phyloP scores from a whole-genome alignment of 2,113 vertebrate genomes.

The Cinclus mexicanus region DNA sequence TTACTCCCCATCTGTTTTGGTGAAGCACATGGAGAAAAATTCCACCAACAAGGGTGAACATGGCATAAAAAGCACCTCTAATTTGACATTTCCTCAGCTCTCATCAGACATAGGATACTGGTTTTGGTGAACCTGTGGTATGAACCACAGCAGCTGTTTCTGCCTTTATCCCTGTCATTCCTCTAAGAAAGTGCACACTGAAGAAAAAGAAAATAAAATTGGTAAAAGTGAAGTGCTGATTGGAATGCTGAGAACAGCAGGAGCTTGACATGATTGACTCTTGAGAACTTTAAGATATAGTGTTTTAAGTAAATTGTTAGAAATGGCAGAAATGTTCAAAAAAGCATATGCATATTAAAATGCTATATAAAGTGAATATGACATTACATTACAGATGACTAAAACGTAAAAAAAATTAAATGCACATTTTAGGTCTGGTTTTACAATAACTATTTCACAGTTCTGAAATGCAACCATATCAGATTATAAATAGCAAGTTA shows the following conservation, averaged over 20 bases:
- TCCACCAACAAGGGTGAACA: not conserved
- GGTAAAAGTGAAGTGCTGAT: not conserved
- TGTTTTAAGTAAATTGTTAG: not conserved
- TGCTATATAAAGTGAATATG: not conserved
- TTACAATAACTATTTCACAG: not conserved
- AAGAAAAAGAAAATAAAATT: not conserved
- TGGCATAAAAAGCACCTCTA: not conserved
- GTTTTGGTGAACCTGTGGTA: not conserved
- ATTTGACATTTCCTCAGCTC: not conserved
- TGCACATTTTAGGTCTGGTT: not conserved
- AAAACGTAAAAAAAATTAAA: not conserved
- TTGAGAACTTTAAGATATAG: not conserved
- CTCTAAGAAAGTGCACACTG: not conserved
- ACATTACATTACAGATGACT: not conserved
- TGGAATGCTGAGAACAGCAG: not conserved
- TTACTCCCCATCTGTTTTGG: not conserved
- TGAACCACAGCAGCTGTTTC: not conserved
- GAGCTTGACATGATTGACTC: not conserved
- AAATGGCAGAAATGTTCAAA: not conserved
- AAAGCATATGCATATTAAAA: not conserved
- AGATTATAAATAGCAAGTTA: not conserved
- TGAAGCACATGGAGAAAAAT: not conserved
- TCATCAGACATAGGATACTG: not conserved
- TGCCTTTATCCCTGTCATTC: not conserved
- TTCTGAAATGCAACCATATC: not conserved